Evolutionary conservation across 2,797 vertebrate species (phyloP), one percentile per base, ranked within the genome.

Genomic region (Etheostoma perlongum): DNA sequence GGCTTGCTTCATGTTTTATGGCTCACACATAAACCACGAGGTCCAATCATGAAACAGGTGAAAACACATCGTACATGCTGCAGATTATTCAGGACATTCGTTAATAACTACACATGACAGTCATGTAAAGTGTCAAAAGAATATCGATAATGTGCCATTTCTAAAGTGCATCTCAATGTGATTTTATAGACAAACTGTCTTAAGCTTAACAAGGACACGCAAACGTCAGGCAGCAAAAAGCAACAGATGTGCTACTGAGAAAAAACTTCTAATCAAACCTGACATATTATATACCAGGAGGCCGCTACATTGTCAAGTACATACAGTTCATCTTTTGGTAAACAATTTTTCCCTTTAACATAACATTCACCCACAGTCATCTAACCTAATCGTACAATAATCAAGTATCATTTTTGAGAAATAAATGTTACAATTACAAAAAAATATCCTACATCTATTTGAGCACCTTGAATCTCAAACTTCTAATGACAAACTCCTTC

Each of bases 91-190:
- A 72, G 59, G 44, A 73, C 72, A 47, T 16, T 33, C 59, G 23
- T 55, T 19, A 19, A 66, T 14, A 46, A 66, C 44, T 73, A 79
- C 67, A 66, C 48, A 60, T 3, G 63, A 77, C 60, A 74, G 25
- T 60, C 40, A 73, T 12, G 47, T 71, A 80, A 89, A 88, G 82
- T 78, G 86, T 78, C 81, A 65, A 27, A 63, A 67, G 23, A 78
- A 55, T 73, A 67, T 9, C 2, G 30, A 73, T 36, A 53, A 72
- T 15, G 82, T 84, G 76, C 59, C 65, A 76, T 60, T 58, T 82
- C 83, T 90, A 90, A 92, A 93, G 90, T 92, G 90, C 90, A 87
- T 88, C 65, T 90, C 25, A 72, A 72, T 2, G 58, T 74, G 76
- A 84, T 65, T 79, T 79, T 51, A 76, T 14, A 63, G 42, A 80